Base-by-base conservation (phyloP, 2,888 invertebrate genomes). In the Nasonovia ribisnigri region DNA sequence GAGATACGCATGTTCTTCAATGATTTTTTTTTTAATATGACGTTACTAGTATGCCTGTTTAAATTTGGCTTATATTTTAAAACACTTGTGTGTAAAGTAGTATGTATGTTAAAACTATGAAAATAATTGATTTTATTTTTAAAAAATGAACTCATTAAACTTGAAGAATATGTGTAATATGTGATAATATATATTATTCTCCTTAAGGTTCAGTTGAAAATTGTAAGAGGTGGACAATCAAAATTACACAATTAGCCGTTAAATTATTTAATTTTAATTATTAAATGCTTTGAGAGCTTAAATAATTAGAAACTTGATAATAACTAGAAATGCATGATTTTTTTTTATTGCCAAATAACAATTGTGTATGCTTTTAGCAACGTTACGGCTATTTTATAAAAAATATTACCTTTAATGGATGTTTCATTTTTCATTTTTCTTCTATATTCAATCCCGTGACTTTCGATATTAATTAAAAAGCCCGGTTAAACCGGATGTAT, bases 401-500 rank as follows among this genome's bases (percentile, higher is more conserved):
- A 84, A 93, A 60, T 93, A 93, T 93, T 90, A 51, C 93, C 67
- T 90, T 90, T 87, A 86, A 67, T 67, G 42, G 36, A 60, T 46
- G 42, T 90, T 90, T 87, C 24, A 86, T 90, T 86, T 86, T 90
- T 86, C 8, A 48, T 89, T 89, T 88, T 93, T 89, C 46, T 46
- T 11, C 42, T 67, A 51, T 90, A 93, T 86, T 90, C 93, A 90
- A 29, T 86, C 36, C 86, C 90, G 29, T 67, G 90, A 93, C 93
- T 90, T 93, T 93, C 86, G 90, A 86, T 93, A 57, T 90, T 93
- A 93, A 93, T 90, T 93, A 93, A 90, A 86, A 93, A 93, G 60
- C 93, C 60, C n/a, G 90, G 86, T 90, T 90, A 86, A 93, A 93
- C 93, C 90, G 93, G 93, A 93, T 93, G 42, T 90, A 67, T 90